Base-by-base conservation (phyloP, 1,140 invertebrate species). In the Acyrthosiphon pisum region DNA sequence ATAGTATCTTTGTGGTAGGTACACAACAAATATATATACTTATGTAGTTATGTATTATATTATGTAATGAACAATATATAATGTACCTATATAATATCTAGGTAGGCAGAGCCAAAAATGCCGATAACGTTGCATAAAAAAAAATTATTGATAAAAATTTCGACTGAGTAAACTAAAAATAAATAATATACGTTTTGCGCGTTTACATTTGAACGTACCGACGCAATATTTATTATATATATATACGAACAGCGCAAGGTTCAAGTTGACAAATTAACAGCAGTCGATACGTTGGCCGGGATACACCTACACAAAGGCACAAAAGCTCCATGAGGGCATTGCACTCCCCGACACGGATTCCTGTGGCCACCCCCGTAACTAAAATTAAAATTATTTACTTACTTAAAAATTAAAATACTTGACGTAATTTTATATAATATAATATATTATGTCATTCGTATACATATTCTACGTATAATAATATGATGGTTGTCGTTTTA, bases 261-360 rank as follows among this genome's bases (percentile, higher is more conserved):
- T 86, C 23, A 23, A 41, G 84, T 48, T 87, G 84, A 48, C 44
- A 50, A 87, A 87, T 87, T 30, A 48, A 87, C 86, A 87, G 7
- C 46, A 87, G 86, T 48, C 86, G 46, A 87, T 48, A 87, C 37
- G 37, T 84, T 41, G 83, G 83, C 9, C 83, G 83, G 83, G 83
- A 44, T 84, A 22, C 37, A 87, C 26, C 46, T 35, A 87, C 48
- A 48, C 46, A 20, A 44, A 87, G 26, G 84, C 41, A 86, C 4
- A 87, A 87, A 87, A 87, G 86, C 86, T 87, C 2, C 30, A 87
- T n/a, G 46, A 48, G 86, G 86, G 86, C 86, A 87, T 35, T 87
- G 86, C 46, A 48, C 86, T 87, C 86, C 20, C 30, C 41, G 41
- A 41, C 7, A 22, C 6, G 4, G 11, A 44, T 46, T 48, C 26